Percentiles rank a stretch among this genome's conserved stretches.
Evolutionary conservation across 2,797 vertebrate genomes (phyloP).

Genomic region (Propithecus deckenii): DNA sequence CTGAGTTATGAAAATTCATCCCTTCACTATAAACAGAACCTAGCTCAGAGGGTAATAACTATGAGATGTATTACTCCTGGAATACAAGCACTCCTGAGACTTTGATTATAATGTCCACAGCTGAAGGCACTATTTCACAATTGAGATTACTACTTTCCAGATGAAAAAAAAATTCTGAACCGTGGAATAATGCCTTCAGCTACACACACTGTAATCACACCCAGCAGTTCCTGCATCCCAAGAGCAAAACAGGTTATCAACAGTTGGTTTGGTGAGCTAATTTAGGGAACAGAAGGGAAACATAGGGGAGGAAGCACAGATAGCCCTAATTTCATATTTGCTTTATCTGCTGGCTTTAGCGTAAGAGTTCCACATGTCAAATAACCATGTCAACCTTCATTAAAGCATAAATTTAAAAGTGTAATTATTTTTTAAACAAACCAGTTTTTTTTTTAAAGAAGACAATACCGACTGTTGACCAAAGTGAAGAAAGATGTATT

Average conservation of each 20-base stretch:
- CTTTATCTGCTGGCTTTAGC: background rate
- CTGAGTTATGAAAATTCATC: constrained; percentile 76
- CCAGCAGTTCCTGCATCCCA: constrained; percentile 62
- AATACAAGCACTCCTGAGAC: constrained; percentile 75
- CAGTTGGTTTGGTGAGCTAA: constrained; percentile 24
- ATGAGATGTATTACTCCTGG: constrained; percentile 69
- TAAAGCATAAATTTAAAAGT: background rate
- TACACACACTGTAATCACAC: constrained; percentile 74
- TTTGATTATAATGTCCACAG: constrained; percentile 78
- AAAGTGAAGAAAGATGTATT: background rate
- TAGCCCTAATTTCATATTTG: constrained; percentile 11
- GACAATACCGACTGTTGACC: background rate
- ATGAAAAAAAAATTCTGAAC: constrained; percentile 69
- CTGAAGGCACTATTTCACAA: constrained; percentile 80
- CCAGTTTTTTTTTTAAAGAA: background rate
- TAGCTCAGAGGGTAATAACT: constrained; percentile 75
- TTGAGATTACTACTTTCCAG: constrained; percentile 74
- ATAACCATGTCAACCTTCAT: background rate
- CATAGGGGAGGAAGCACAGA: background rate
- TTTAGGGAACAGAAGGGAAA: background rate
- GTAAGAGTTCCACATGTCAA: background rate
- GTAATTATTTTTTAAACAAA: constrained; percentile 6
- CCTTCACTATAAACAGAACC: constrained; percentile 69
- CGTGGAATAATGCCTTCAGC: constrained; percentile 75
- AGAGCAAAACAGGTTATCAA: constrained; percentile 45